Conservation (phyloP, 2,113 vertebrate genomes). For the Vidua macroura region DNA sequence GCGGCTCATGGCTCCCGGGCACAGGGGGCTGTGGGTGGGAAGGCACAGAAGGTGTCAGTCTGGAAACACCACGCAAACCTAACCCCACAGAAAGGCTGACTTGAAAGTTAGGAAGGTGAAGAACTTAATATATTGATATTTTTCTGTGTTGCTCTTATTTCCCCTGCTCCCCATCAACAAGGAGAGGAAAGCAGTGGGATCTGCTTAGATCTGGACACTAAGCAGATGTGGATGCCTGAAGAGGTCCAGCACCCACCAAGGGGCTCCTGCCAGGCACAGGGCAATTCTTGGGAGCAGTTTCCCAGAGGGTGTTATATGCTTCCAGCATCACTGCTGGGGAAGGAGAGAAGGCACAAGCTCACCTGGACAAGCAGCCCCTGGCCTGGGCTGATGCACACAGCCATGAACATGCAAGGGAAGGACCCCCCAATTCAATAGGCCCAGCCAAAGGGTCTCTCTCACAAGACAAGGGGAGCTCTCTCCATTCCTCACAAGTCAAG, state of each 20-base stretch:
- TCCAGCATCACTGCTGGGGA: background rate
- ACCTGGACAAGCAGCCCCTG: background rate
- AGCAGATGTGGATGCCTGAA: background rate
- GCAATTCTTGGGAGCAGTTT: background rate
- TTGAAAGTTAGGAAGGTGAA: background rate
- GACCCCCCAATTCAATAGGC: accelerated
- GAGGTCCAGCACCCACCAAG: background rate
- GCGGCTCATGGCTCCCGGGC: background rate
- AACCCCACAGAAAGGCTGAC: background rate
- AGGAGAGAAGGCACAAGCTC: background rate
- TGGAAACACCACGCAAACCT: background rate
- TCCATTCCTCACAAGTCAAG: background rate
- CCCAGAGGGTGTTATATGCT: background rate
- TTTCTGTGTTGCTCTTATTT: background rate
- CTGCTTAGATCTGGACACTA: background rate
- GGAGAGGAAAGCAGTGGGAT: background rate
- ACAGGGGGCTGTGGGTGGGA: background rate
- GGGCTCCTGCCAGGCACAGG: background rate
- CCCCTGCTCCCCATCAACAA: background rate
- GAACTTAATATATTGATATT: background rate
- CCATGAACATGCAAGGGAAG: background rate
- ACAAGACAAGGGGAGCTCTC: background rate
- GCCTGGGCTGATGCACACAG: accelerated
- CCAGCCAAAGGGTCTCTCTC: background rate
- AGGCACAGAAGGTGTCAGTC: background rate